Conservation (phyloP, 2,113 vertebrate genomes). For the Sinosuthora webbiana region DNA sequence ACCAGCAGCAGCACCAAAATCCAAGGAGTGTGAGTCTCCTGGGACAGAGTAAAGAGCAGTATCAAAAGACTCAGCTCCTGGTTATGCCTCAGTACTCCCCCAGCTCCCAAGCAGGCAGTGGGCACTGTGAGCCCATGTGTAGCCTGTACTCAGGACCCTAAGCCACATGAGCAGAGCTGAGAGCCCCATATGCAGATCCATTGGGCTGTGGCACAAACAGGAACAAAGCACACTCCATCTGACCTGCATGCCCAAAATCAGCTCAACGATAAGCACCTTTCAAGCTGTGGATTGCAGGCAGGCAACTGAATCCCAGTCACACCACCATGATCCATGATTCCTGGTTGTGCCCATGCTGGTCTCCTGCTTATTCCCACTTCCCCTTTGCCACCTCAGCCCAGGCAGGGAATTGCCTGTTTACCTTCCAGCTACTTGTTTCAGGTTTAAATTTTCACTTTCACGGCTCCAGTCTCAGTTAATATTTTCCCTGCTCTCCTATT, state of each 20-base stretch:
- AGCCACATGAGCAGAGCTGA: background rate
- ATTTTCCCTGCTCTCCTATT: background rate
- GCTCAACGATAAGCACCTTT: background rate
- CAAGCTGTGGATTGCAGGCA: too few species aligned
- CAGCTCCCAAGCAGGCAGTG: background rate
- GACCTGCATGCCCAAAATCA: background rate
- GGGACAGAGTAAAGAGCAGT: background rate
- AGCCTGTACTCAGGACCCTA: background rate
- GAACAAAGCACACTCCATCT: background rate
- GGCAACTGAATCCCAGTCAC: background rate
- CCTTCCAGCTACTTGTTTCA: background rate
- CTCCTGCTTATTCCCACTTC: background rate
- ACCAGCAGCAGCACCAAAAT: background rate
- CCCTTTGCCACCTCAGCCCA: background rate
- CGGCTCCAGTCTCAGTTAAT: background rate
- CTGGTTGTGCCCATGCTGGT: background rate
- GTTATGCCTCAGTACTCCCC: background rate
- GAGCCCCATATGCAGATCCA: background rate
- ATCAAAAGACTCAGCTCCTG: background rate
- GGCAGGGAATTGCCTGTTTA: background rate
- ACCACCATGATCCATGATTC: background rate
- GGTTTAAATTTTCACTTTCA: background rate
- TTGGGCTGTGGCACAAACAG: background rate
- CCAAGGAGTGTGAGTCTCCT: background rate
- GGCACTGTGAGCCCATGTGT: accelerated